Conservation (phyloP, 2,113 vertebrate species). For the Triplophysa siluroides region DNA sequence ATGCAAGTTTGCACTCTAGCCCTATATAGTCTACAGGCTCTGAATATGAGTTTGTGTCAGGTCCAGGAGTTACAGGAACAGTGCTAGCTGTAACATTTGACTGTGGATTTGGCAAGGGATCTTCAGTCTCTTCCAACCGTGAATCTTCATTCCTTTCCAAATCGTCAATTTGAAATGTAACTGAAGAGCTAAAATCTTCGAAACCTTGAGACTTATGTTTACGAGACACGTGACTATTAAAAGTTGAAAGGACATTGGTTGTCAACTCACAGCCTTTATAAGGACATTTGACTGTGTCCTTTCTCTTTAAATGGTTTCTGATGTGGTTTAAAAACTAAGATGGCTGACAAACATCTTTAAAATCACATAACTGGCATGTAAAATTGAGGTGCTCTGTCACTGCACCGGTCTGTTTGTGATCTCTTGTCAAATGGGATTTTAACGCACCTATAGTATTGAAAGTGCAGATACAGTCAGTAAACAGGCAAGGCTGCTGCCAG, state of each 20-base stretch:
- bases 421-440: constrained; percentile 17
- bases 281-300: constrained; percentile 10
- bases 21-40: neutral
- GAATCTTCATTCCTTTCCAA: neutral
- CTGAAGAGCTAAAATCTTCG: constrained; percentile 21
- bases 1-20: constrained; percentile 1
- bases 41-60: neutral
- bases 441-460: constrained; percentile 7
- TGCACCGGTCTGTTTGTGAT: neutral
- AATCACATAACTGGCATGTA: constrained; percentile 20
- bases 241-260: neutral
- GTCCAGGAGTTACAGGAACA: neutral
- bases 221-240: constrained; percentile 11
- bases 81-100: neutral
- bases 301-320: constrained; percentile 2
- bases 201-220: neutral
- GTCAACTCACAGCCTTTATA: constrained; percentile 15
- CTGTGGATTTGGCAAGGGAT: neutral
- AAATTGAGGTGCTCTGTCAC: neutral
- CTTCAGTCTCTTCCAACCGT: neutral
- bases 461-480: neutral
- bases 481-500: constrained; percentile 10
- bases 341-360: constrained; percentile 20
- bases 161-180: neutral
- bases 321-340: constrained; percentile 5